Base-by-base conservation (phyloP, 2,113 vertebrate genomes). In the Forbesichthys papilliferus region DNA sequence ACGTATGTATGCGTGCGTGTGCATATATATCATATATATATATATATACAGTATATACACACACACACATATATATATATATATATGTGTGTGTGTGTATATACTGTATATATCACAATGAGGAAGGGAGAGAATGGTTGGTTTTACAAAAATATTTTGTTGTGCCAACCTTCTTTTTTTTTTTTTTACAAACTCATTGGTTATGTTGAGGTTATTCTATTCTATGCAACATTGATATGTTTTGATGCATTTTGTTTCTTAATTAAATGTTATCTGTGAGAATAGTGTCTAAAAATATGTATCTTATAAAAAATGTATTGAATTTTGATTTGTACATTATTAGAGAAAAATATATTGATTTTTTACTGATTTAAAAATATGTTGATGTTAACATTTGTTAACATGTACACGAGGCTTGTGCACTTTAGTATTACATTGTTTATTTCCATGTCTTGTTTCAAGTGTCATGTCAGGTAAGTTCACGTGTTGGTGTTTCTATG, bases 151-250 rank as follows among this genome's bases (percentile, higher is more conserved):
- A 73, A 74, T 79, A 85, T 75, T 84, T 89, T 91, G 75, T 87
- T 80, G 94, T 95, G 94, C 95, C 96, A 95, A 94, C 89, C 82
- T 89, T 81, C 16, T 16, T 16, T 2, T 49, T 74, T 79, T 79
- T 79, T 87, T 90, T 85, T 87, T 74, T 78, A 89, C 86, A 92
- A 90, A 93, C 90, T 87, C 90, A 90, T 94, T 86, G 77, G 79
- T 93, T 94, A 84, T 91, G 88, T 94, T 93, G 88, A 91, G 93
- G 93, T 95, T 92, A 93, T 92, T 96, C 96, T 98, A 93, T 92
- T 96, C 96, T 98, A 98, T 98, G 96, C 96, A 98, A 98, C 93
- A 95, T 91, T 88, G 83, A 93, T 92, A 90, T 88, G 83, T 87
- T 86, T 89, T 88, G 93, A 92, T 93, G 91, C 86, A 86, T 93